Conservation (phyloP, 2,113 vertebrate species). For the Desmodus rotundus region DNA sequence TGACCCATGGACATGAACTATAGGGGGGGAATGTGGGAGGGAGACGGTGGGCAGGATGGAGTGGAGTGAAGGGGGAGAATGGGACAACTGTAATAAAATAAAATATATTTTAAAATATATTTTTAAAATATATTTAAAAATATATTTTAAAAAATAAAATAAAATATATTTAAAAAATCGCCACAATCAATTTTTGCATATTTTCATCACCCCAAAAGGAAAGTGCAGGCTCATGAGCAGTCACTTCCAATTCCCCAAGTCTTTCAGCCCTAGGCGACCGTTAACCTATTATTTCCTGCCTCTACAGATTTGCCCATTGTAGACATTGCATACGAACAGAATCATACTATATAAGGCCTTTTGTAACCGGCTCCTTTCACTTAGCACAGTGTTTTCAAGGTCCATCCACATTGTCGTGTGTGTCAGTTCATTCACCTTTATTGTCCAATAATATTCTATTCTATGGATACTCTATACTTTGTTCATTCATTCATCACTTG, state of each 20-base stretch:
- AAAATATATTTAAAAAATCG: too few relatives aligned
- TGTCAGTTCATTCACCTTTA: not conserved
- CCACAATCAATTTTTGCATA: not conserved
- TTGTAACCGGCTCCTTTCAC: not conserved
- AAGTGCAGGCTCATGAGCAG: not conserved
- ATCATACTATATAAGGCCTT: not conserved
- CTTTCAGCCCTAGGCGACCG: not conserved
- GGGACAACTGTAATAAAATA: too few relatives aligned
- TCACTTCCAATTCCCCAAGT: not conserved
- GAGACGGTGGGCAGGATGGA: too few relatives aligned
- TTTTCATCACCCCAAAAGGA: not conserved
- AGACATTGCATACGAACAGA: not conserved
- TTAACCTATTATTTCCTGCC: not conserved
- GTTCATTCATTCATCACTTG: not conserved
- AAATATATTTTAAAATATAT: too few relatives aligned
- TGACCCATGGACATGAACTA: too few relatives aligned
- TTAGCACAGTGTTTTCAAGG: not conserved
- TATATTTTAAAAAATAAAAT: too few relatives aligned
- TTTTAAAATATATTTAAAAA: too few relatives aligned
- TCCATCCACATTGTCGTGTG: not conserved
- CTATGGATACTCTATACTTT: not conserved
- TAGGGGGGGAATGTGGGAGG: too few relatives aligned
- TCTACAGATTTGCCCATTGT: not conserved
- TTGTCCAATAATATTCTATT: not conserved
- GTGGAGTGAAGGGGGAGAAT: too few relatives aligned